Base-by-base conservation (phyloP, 2,888 invertebrate species). In the Ramazzottius varieornatus region DNA sequence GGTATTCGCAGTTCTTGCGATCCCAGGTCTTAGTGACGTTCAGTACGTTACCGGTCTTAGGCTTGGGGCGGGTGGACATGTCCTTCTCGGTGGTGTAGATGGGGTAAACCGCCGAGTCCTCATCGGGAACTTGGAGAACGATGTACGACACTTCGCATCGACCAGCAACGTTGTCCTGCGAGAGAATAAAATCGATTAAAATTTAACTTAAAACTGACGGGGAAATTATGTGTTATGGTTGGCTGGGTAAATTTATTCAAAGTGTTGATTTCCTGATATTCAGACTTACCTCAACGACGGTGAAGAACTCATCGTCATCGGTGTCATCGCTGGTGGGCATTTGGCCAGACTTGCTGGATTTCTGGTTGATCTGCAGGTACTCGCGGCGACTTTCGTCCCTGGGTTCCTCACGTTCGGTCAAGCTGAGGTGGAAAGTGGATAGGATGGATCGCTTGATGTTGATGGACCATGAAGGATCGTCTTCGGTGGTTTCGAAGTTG, bases 401-500 rank as follows among this genome's bases (percentile, higher is more conserved):
- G 20, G 64, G 66, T 65, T 65, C 16, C 70, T 65, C 32, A 67
- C 65, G 40, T 66, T 69, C 63, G 32, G 70, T 67, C 34, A 70
- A 71, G 32, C 72, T 72, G 20, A 76, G 67, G 66, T 74, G 72
- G 8, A 54, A 54, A 24, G 54, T 54, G 46, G 71, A 70, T 32
- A 74, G 71, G 46, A 75, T 66, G 65, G 74, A 74, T 67, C 73
- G 72, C 71, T 77, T 78, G 67, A 77, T 71, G 72, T 78, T 76
- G 65, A 75, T 70, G n/a, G 75, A 74, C 72, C 73, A 75, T 20
- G 69, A 68, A 1, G 75, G 74, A 32, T 77, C 75, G 46, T 70
- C 70, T 1, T 66, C 65, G 1, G 70, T 69, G 20, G 73, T 72
- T n/a, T 70, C 69, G 54, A 77, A 69, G 46, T 70, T 69, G 8